These are phyloP conservation scores for Acromyrmex echinatior DNA, from an alignment of 1,140 invertebrate genomes.

Conservation along the genomic window DNA sequence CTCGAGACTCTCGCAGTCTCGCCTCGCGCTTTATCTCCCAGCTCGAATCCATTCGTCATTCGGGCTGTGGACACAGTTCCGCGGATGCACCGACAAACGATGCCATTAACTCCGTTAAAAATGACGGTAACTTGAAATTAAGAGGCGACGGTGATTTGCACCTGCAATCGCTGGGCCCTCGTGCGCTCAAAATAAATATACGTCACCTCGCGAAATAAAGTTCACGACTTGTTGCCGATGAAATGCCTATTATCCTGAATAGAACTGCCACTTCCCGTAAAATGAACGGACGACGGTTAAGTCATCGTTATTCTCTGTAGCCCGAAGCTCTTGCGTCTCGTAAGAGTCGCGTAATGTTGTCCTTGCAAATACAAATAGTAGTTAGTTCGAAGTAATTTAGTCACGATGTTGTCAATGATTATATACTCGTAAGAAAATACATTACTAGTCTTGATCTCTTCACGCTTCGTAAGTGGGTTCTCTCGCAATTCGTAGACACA, in stretches of 20 bases:
- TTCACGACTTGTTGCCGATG: conserved; percentile 37
- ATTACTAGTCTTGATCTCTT: neutral
- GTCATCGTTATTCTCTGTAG: conserved; percentile 40
- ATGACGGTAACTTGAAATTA: conserved; percentile 44
- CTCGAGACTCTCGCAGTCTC: conserved; percentile 34
- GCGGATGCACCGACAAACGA: conserved; percentile 55
- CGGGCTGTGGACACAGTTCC: conserved; percentile 34
- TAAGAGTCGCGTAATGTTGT: conserved; percentile 24
- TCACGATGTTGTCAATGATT: neutral
- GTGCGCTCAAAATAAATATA: conserved; percentile 39
- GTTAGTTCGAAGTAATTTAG: conserved; percentile 46
- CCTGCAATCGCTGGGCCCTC: conserved; percentile 2
- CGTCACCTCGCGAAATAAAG: conserved; percentile 45
- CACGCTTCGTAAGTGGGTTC: neutral
- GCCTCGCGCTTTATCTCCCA: conserved; percentile 43
- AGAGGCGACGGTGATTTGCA: conserved; percentile 57
- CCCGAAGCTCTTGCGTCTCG: neutral
- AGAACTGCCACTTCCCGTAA: conserved; percentile 26
- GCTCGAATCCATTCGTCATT: conserved; percentile 67
- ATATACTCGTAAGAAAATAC: neutral
- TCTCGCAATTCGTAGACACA: neutral
- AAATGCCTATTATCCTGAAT: conserved; percentile 46
- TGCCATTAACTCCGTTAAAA: conserved; percentile 56
- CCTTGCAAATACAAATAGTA: conserved; percentile 39
- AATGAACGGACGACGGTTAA: conserved; percentile 34